Percentiles rank a stretch among this genome's conserved stretches.
phyloP scores from a whole-genome alignment of 2,113 vertebrate genomes.

The Micronycteris hirsuta region DNA sequence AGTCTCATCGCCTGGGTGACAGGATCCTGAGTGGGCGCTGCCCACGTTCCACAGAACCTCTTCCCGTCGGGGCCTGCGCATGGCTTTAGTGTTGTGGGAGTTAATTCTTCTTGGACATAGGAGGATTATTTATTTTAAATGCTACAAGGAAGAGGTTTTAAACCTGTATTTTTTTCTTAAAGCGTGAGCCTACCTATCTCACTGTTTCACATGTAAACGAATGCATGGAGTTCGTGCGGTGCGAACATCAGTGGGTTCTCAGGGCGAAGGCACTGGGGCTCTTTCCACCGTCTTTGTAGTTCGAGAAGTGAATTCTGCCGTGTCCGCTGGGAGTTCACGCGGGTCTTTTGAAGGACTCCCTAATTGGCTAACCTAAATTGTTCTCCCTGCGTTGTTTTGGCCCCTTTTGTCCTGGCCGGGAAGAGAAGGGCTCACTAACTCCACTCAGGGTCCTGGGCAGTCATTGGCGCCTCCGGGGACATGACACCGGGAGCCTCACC shows the following conservation, averaged over 20 bases:
- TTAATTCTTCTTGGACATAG: background rate
- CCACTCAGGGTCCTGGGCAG: background rate
- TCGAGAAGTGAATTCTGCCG: background rate
- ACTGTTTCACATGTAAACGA: background rate
- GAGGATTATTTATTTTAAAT: background rate
- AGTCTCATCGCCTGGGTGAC: background rate
- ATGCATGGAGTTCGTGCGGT: background rate
- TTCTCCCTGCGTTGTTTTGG: background rate
- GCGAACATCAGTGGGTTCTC: no score
- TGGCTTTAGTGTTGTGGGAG: background rate
- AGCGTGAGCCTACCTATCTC: background rate
- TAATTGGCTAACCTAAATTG: background rate
- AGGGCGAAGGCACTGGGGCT: background rate
- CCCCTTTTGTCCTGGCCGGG: background rate
- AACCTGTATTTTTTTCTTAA: background rate
- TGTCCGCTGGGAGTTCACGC: background rate
- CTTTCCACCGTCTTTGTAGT: background rate
- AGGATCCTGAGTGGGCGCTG: background rate
- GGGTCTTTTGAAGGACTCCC: background rate
- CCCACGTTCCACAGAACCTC: rapidly evolving
- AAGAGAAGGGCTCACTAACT: background rate
- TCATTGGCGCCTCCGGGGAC: background rate
- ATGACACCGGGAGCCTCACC: background rate
- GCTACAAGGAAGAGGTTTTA: background rate
- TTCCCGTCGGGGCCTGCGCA: background rate